Base-by-base conservation (phyloP, 2,888 invertebrate genomes). In the Lathronympha strigana region DNA sequence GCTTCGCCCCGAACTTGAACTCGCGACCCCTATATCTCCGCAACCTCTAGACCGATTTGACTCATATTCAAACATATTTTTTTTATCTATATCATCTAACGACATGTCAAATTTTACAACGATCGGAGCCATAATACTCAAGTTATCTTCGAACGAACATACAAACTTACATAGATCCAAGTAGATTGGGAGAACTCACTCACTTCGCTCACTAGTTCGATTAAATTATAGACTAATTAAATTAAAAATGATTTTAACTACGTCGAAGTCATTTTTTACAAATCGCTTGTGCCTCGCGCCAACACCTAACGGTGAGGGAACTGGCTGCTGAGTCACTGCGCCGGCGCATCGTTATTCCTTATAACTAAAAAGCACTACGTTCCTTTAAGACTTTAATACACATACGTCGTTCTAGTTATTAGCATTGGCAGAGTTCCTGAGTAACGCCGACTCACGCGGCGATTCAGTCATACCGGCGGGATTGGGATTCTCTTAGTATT, bases 321-420 rank as follows among this genome's bases (percentile, higher is more conserved):
- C 89, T 76, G 87, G 89, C 86, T 86, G 72, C 74, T 90, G 90
- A 90, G 77, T 90, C 88, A 89, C 71, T 74, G 70, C 54, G 55
- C 57, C 54, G 72, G 76, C 77, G 74, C 73, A 63, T 62, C 63
- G 70, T 40, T 50, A 9, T 43, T 33, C 50, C 43, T 19, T 17
- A 51, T 23, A 8, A 47, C 17, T 21, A 3, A 43, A 21, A 43
- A 43, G 19, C 21, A 9, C 13, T 43, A 19, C 11, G 19, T 43
- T 4, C 2, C 19, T 21, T 11, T 5, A 4, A 43, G 11, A 2
- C 0, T 11, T 11, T 3, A 45, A 13, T 45, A 13, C 3, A 21
- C 21, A 21, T 45, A 45, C 45, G 45, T 21, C 45, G 21, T 45
- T 45, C 21, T 21, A 21, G 21, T 45, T 13, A n/a, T n/a, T 5